A percentile compares a stretch with the other conserved stretches of the same genome.
These are phyloP conservation scores for Tragelaphus scriptus DNA, from an alignment of 2,113 vertebrate species.

Conservation along the genomic window DNA sequence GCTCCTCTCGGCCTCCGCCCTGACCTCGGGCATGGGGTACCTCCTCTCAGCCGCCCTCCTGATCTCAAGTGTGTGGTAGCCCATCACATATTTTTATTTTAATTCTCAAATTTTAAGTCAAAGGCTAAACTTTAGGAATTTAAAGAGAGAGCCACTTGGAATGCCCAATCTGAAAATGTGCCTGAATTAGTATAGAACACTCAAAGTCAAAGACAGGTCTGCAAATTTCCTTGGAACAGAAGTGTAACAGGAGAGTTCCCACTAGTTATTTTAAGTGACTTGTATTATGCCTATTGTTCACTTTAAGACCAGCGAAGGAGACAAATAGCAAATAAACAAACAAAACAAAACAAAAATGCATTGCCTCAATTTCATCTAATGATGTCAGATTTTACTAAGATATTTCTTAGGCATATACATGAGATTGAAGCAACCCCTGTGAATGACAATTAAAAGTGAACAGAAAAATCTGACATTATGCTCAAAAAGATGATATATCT, in stretches of 20 bases:
- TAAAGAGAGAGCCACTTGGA: not conserved
- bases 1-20: fast-evolving
- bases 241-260: not conserved
- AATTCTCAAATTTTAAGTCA: not conserved
- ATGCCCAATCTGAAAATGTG: not conserved
- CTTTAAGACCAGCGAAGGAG: not conserved
- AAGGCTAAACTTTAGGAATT: not conserved
- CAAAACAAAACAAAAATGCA: not conserved
- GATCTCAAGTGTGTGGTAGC: no score
- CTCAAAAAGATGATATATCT: not conserved
- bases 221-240: not conserved
- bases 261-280: not conserved
- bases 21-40: no score
- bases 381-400: not conserved
- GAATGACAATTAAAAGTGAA: not conserved
- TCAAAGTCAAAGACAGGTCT: not conserved
- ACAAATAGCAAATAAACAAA: not conserved
- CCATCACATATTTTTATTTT: not conserved
- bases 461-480: not conserved
- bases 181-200: not conserved
- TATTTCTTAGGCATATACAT: not conserved
- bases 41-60: no score
- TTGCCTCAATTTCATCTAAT: not conserved
- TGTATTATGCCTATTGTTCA: not conserved
- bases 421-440: not conserved